A percentile compares a stretch with the other conserved stretches of the same genome.
These are phyloP conservation scores for Paraplagusia blochii DNA, from an alignment of 2,113 vertebrate species.

Conservation along the genomic window DNA sequence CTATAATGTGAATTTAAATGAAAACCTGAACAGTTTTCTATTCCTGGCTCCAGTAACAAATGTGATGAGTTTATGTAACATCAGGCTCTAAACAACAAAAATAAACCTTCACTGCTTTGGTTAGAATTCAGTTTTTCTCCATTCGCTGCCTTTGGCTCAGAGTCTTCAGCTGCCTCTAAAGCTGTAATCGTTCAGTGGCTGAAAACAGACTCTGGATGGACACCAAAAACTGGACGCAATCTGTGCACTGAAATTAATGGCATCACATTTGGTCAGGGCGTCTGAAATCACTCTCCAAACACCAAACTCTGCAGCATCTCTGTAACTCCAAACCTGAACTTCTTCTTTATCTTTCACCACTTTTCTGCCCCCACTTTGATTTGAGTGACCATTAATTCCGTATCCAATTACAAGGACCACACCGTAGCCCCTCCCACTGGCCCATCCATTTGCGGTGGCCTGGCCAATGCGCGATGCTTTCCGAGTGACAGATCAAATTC, in stretches of 20 bases:
- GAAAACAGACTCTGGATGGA: not conserved
- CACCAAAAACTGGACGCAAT: slow-evolving; percentile 1
- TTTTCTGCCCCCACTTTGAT: slow-evolving; percentile 25
- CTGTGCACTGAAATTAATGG: not conserved
- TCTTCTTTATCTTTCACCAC: not conserved
- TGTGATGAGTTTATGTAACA: not conserved
- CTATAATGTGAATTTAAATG: not conserved
- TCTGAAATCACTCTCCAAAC: not conserved
- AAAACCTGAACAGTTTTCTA: not conserved
- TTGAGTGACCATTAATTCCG: slow-evolving; percentile 43
- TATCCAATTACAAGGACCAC: slow-evolving; percentile 52
- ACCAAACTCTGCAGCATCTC: not conserved
- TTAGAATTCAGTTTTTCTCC: not conserved
- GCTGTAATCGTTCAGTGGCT: not conserved
- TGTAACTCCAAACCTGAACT: not conserved
- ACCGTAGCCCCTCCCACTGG: slow-evolving; percentile 35
- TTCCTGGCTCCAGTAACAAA: not conserved
- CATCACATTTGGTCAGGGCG: not conserved
- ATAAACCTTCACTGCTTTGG: not conserved
- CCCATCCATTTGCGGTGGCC: slow-evolving; percentile 23
- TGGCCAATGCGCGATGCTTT: slow-evolving; percentile 33
- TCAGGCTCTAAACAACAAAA: not conserved
- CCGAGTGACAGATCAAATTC: slow-evolving; percentile 49
- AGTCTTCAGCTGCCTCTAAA: not conserved
- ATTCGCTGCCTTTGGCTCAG: not conserved